These are phyloP conservation scores for Myrmophylax atrothorax DNA, from an alignment of 2,113 vertebrate genomes.

Conservation along the genomic window DNA sequence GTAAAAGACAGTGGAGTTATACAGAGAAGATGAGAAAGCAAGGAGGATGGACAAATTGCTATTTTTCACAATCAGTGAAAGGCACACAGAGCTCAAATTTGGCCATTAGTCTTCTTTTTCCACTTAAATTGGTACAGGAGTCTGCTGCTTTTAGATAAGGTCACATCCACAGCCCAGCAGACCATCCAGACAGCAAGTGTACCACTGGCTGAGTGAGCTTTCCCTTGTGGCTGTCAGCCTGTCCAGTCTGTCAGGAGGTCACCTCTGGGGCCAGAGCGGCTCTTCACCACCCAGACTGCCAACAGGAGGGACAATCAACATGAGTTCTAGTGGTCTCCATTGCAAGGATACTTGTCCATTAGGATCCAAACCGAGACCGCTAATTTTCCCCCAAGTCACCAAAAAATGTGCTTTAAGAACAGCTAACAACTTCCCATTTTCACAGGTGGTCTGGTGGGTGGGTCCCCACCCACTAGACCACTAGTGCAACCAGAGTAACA, in stretches of 20 bases:
- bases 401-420: background rate
- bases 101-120: background rate
- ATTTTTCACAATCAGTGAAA: background rate
- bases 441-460: too few species aligned
- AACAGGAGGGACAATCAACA: background rate
- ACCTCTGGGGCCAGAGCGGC: background rate
- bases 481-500: background rate
- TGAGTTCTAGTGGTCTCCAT: background rate
- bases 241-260: background rate
- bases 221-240: accelerated
- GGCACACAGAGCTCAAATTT: background rate
- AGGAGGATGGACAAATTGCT: background rate
- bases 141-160: background rate
- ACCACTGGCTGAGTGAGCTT: background rate
- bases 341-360: background rate
- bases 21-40: background rate
- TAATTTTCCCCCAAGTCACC: background rate
- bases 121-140: background rate
- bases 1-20: background rate
- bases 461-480: background rate
- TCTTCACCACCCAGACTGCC: background rate
- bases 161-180: background rate
- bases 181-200: background rate
- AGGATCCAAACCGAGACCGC: background rate
- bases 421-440: background rate